phyloP scores from a whole-genome alignment of 2,888 invertebrate genomes.

The Synanthedon andrenaeformis region DNA sequence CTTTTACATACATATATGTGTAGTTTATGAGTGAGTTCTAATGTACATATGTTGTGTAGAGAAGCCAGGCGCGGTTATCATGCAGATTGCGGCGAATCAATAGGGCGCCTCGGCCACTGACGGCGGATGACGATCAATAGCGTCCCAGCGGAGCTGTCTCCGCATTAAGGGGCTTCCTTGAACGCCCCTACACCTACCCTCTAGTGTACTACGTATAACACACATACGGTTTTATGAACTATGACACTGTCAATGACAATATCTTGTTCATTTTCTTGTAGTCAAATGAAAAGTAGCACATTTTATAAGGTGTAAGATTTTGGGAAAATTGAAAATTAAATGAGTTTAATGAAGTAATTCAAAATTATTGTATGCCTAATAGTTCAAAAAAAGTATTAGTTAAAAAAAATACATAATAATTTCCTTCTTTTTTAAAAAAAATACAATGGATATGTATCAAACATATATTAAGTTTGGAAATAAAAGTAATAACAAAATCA shows the following conservation, averaged over 20 bases:
- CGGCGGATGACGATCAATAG: constrained; percentile 69
- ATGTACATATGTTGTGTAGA: constrained; percentile 25
- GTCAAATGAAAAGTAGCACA: too few species aligned
- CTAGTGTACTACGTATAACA: constrained; percentile 37
- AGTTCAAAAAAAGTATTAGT: too few species aligned
- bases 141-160: constrained; percentile 67
- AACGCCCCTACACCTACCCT: constrained; percentile 65
- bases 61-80: constrained; percentile 52
- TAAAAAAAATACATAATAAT: too few species aligned
- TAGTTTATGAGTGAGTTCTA: constrained; percentile 28
- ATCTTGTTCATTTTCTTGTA: neutral
- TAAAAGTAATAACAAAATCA: too few species aligned
- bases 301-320: too few species aligned
- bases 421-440: too few species aligned
- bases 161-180: constrained; percentile 68
- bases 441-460: too few species aligned
- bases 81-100: constrained; percentile 71
- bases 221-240: neutral
- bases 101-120: constrained; percentile 66
- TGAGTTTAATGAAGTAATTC: too few species aligned
- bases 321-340: too few species aligned
- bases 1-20: too few species aligned
- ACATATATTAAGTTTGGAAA: too few species aligned
- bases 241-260: neutral
- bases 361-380: too few species aligned